Percentiles rank a stretch among this genome's conserved stretches.
Conservation (phyloP, 2,888 invertebrate genomes). For the Ceriagrion tenellum region DNA sequence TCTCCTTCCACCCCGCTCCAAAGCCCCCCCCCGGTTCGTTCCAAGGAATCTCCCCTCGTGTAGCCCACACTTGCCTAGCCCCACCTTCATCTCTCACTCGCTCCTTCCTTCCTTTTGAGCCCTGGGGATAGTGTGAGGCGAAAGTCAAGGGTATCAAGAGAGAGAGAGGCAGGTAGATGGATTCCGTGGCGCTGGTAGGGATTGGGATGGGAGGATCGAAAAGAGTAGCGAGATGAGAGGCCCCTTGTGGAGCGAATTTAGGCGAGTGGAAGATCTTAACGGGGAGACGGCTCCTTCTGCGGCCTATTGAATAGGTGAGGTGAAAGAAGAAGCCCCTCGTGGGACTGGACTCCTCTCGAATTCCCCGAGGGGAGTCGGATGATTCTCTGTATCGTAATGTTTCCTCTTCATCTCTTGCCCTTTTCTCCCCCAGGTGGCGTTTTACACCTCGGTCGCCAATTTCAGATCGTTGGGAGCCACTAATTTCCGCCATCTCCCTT, state of each 20-base stretch:
- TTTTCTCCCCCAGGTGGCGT: not conserved
- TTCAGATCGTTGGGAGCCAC: not conserved
- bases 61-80: too few relatives aligned
- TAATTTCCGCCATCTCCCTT: not conserved
- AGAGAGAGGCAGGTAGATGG: not conserved
- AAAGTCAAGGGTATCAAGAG: slow-evolving; percentile 17
- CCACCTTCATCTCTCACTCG: not conserved
- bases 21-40: not conserved
- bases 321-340: not conserved
- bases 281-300: not conserved
- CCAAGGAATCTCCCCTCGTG: not conserved
- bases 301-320: slow-evolving; percentile 17
- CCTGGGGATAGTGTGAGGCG: not conserved
- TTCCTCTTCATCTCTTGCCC: not conserved
- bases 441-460: not conserved
- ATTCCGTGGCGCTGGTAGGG: not conserved
- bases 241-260: slow-evolving; percentile 40
- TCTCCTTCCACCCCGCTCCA: not conserved
- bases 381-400: slow-evolving; percentile 10
- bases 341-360: slow-evolving; percentile 32
- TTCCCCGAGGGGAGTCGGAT: not conserved
- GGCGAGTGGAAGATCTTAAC: not conserved
- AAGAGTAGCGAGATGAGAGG: not conserved
- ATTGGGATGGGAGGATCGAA: not conserved
- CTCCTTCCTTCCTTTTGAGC: not conserved